Base-by-base conservation (phyloP, 2,888 invertebrate species). In the Spicauda simplicius region DNA sequence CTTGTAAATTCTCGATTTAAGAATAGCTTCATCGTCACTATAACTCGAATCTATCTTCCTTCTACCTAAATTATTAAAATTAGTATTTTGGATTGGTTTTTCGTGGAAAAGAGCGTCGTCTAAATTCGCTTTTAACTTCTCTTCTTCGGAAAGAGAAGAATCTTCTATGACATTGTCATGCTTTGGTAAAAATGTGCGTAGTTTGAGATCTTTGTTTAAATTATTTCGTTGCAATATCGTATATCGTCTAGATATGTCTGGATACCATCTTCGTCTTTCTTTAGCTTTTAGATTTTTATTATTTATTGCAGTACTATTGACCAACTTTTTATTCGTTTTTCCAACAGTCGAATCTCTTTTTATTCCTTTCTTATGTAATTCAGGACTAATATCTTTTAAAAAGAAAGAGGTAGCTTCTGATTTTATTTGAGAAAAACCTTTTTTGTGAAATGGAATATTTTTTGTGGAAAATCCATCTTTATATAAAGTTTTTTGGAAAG, bases 1-100 rank as follows among this genome's bases (percentile, higher is more conserved):
- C 33, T 64, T 64, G 8, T 68, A 68, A 37, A 68, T 68, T 20
- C 59, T 68, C 0, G 59, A 59, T 37, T 68, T 68, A 1, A 68
- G 45, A 16, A 68, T 14, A 4, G 59, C 37, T 18, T 68, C 68
- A n/a, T 64, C 68, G 10, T 60, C 64, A 25, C 48, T 64, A 10
- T 50, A 52, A 50, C 59, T 64, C 2, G 65, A 59, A 7, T 20
- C 18, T 11, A 41, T 16, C 1, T 3, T 41, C 16, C 48, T 20
- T 45, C 48, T 64, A 0, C 33, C 56, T n/a, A 33, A 64, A 19
- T 57, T 50, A n/a, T 6, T 20, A n/a, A 18, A 16, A 18, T 50
- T 18, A 50, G 50, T 1, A 10, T 18, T 18, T 10, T 8, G 7
- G 1, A 10, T 50, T 11, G 50, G 50, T 2, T 54, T 59, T 41